Percentiles rank a stretch among this genome's conserved stretches.
Conservation (phyloP, 2,797 vertebrate species). For the Apodemus agrarius region DNA sequence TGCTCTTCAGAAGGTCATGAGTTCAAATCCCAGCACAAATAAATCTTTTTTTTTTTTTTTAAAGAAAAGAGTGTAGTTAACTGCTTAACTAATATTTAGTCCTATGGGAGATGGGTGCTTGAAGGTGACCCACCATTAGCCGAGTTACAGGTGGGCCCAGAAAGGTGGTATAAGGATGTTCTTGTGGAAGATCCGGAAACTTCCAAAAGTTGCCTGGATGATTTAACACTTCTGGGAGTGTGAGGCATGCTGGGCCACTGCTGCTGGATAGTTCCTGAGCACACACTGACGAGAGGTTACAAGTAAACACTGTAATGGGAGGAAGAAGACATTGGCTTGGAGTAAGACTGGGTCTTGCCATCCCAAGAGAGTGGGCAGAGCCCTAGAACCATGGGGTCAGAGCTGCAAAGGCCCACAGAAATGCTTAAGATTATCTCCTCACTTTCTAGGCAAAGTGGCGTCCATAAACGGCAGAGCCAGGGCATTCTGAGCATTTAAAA, state of each 20-base stretch:
- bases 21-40: no score
- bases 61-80: no score
- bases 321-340: neutral
- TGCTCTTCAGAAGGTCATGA: no score
- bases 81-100: neutral
- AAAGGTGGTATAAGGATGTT: neutral
- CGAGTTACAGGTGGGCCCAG: neutral
- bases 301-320: neutral
- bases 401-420: neutral
- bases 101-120: neutral
- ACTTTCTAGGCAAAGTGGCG: slow-evolving; percentile 30
- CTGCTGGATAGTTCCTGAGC: neutral
- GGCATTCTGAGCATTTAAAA: neutral
- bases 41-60: no score
- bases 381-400: neutral
- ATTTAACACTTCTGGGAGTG: neutral
- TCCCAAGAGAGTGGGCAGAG: neutral
- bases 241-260: neutral
- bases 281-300: neutral
- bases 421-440: neutral
- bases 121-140: neutral
- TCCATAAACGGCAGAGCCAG: neutral
- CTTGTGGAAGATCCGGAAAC: neutral
- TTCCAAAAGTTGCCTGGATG: neutral
- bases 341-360: neutral